Base-by-base conservation (phyloP, 2,888 invertebrate genomes). In the Polymixis flavicincta region DNA sequence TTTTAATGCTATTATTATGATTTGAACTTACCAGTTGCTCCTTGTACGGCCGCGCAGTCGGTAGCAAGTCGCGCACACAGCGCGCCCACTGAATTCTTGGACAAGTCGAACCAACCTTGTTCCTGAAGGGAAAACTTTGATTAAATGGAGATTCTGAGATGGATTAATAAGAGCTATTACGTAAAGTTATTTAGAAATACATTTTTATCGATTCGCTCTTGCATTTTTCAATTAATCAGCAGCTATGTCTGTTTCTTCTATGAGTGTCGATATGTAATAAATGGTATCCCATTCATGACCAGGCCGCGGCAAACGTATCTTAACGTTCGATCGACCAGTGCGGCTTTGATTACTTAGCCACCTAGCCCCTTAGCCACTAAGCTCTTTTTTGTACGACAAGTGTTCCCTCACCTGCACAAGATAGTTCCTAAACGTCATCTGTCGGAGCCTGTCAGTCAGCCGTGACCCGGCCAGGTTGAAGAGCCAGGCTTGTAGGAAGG, bases 401-500 rank as follows among this genome's bases (percentile, higher is more conserved):
- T 19, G 59, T 32, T 4, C 19, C 59, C 59, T 32, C 22, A 59
- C 96, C 94, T 96, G 98, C 74, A 92, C 92, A 57, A 98, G 88
- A 92, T 97, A 97, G 74, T 97, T 97, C 3, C 88, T 91, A 86
- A 96, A 95, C 68, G 94, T 91, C 87, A 90, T 75, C 90, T 91
- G 90, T 32, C 97, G 90, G 13, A 97, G 91, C 32, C 98, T 93
- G 72, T 97, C 96, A 0, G 98, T 98, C 89, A 98, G 97, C 19
- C 97, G 95, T 2, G 98, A 97, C 0, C 98, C 98, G 0, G 98
- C 98, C 28, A 97, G 91, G 45, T 97, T 97, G 92, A 98, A 98
- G 93, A 98, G 97, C 93, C 97, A 98, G 61, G 97, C 96, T 93
- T 98, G 98, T 17, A 97, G 92, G 92, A 98, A 97, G 4, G 97